A percentile compares a stretch with the other conserved stretches of the same genome.
These are phyloP conservation scores for Pseudococcus viburni DNA, from an alignment of 2,888 invertebrate genomes.

Conservation along the genomic window DNA sequence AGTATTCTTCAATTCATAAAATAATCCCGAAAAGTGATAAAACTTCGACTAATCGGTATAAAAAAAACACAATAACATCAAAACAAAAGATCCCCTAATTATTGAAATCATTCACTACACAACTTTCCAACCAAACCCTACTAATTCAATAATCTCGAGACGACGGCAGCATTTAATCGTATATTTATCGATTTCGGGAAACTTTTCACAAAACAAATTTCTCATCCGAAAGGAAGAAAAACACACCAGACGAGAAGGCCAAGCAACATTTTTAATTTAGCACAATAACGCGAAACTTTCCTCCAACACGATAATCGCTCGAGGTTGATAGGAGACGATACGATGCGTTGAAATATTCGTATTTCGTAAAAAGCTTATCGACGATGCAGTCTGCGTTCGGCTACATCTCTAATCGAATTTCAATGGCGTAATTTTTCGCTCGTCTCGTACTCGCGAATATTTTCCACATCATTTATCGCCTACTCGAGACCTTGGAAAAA, in stretches of 20 bases:
- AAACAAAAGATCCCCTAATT: too few species aligned
- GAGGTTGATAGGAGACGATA: background rate
- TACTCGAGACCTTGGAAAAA: slow-evolving; percentile 5
- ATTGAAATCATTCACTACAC: too few species aligned
- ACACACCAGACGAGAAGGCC: background rate
- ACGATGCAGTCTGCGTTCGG: background rate
- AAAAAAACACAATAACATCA: too few species aligned
- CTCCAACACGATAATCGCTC: background rate
- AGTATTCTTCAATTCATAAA: too few species aligned
- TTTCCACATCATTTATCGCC: slow-evolving; percentile 6
- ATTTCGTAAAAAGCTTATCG: slow-evolving; percentile 9
- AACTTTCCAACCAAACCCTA: too few species aligned
- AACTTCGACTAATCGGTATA: too few species aligned
- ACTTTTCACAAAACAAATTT: background rate
- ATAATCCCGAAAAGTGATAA: too few species aligned
- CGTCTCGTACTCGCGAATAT: background rate
- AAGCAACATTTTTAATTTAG: background rate
- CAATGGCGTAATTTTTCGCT: background rate
- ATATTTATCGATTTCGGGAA: background rate
- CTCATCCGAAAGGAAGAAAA: background rate
- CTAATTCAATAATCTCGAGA: background rate
- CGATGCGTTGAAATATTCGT: background rate
- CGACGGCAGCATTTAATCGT: background rate
- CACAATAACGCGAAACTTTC: background rate
- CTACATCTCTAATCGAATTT: slow-evolving; percentile 15